phyloP scores from a whole-genome alignment of 2,888 invertebrate species.

The Diloba caeruleocephala region DNA sequence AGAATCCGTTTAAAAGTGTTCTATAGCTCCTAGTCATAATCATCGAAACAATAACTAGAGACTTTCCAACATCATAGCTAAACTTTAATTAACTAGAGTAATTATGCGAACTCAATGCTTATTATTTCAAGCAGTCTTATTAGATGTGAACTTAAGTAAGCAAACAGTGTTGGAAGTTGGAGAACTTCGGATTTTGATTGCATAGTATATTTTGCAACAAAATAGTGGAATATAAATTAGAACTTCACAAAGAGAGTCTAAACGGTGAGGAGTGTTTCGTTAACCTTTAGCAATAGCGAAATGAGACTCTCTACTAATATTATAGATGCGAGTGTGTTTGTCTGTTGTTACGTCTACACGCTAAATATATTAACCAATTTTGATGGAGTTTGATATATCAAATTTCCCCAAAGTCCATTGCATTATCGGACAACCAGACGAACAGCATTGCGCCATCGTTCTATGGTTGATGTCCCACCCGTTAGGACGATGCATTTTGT shows the following conservation, averaged over 20 bases:
- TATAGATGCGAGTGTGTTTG: too few relatives aligned
- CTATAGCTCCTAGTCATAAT: conserved; percentile 3
- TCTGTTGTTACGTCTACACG: too few relatives aligned
- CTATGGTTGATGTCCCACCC: too few relatives aligned
- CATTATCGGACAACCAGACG: too few relatives aligned
- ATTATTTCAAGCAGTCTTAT: conserved; percentile 31
- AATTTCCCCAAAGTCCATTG: too few relatives aligned
- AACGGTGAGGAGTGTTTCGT: not conserved
- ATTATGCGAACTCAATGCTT: conserved; percentile 16
- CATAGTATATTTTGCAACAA: not conserved
- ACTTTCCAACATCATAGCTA: not conserved
- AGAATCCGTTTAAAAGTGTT: too few relatives aligned
- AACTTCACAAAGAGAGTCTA: not conserved
- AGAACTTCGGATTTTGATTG: not conserved
- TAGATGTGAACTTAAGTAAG: conserved; percentile 7
- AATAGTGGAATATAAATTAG: not conserved
- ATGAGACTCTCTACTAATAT: not conserved
- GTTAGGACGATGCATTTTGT: too few relatives aligned
- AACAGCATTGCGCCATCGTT: too few relatives aligned
- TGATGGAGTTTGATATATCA: too few relatives aligned
- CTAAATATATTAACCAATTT: too few relatives aligned
- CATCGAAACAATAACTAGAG: not conserved
- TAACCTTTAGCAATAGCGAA: not conserved
- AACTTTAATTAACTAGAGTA: conserved; percentile 34
- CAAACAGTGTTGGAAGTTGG: conserved; percentile 13